Base-by-base conservation (phyloP, 2,888 invertebrate species). In the Dioctria linearis region DNA sequence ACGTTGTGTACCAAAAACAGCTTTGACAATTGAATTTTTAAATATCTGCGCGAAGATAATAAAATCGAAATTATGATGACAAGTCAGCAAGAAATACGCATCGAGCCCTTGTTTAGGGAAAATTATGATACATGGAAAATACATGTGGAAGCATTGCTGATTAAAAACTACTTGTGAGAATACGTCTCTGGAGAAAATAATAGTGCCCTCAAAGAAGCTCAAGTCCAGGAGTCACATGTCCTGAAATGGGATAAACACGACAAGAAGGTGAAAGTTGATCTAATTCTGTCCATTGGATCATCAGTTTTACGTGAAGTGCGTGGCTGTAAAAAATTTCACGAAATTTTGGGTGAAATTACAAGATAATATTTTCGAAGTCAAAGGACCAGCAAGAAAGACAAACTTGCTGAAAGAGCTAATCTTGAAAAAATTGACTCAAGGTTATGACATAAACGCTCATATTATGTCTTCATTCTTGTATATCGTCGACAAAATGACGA, bases 51-150 rank as follows among this genome's bases (percentile, higher is more conserved):
- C 2, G 9, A 9, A 6, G 1, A 46, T 25, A 25, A 2, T 2
- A 25, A 46, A 46, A 46, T 6, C 9, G 49, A 46, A 46, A 46
- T 46, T 6, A 46, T 1, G 2, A 46, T 46, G 49, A 9, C 49
- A 46, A 6, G 9, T 2, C 46, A 46, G 46, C 4, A 46, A 4
- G 4, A 5, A 46, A 46, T 46, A 46, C 4, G 8, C 4, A 8
- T 46, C 5, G 46, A 46, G 5, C 46, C 4, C 5, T 46, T 46
- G 9, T 6, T 9, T 46, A 5, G 6, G 9, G 40, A 65, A 42
- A 65, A 65, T 42, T 65, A 65, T 42, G 65, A 65, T 2, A 65
- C 11, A 11, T 65, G 65, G 65, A 65, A 65, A 42, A n/a, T 65
- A 4, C 65, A 65, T 39, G 40, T 65, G 9, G 11, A 65, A 42